phyloP scores from a whole-genome alignment of 2,113 vertebrate genomes.

The Sylvietta virens region DNA sequence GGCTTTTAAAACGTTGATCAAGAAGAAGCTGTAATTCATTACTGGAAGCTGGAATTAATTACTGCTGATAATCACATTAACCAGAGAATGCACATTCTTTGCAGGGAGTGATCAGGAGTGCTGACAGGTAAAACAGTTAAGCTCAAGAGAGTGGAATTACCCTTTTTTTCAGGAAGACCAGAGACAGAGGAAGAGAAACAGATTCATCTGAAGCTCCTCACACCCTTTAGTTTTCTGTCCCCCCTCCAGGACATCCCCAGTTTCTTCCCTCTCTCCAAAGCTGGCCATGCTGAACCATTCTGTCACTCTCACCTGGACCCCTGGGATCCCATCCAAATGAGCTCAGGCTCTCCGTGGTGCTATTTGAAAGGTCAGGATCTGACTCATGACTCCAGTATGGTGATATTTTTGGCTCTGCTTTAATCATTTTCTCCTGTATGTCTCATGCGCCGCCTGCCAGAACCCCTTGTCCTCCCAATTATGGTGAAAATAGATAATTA shows the following conservation, averaged over 20 bases:
- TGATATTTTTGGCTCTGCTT: slow-evolving; percentile 41
- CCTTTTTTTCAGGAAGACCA: not conserved
- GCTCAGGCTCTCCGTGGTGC: not conserved
- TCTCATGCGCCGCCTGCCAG: not conserved
- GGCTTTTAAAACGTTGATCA: not conserved
- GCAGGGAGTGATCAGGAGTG: not conserved
- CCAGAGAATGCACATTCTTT: not conserved
- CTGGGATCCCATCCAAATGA: not conserved
- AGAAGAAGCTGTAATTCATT: not conserved
- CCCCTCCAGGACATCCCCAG: not conserved
- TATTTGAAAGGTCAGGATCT: slow-evolving; percentile 40
- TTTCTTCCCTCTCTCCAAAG: not conserved
- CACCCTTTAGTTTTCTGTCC: not conserved
- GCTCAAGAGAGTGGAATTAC: fast-evolving
- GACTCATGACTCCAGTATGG: slow-evolving; percentile 28
- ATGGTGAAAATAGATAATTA: slow-evolving; percentile 40
- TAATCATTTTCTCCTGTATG: slow-evolving; percentile 30
- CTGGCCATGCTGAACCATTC: not conserved
- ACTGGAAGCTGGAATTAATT: not conserved
- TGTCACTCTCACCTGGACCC: not conserved
- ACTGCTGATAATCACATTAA: not conserved
- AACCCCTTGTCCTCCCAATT: slow-evolving; percentile 7
- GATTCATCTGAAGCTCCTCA: not conserved
- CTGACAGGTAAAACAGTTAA: not conserved
- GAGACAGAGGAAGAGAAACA: not conserved